Conservation (phyloP, 2,113 vertebrate species). For the Psilopogon haemacephalus region DNA sequence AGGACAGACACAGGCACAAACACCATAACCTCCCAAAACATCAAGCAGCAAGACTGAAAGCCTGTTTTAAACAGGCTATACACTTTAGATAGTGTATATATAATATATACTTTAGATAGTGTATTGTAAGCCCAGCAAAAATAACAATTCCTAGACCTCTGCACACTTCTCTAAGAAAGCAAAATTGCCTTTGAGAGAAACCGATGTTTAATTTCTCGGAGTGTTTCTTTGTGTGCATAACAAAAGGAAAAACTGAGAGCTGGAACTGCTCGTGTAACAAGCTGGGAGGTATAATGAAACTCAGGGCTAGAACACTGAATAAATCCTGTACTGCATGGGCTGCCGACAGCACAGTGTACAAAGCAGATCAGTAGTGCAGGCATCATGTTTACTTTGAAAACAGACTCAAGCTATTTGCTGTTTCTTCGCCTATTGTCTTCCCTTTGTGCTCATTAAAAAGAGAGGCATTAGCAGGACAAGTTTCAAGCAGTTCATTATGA, state of each 20-base stretch:
- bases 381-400: background rate
- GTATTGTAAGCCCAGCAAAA: background rate
- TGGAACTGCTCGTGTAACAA: background rate
- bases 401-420: background rate
- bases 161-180: background rate
- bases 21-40: accelerated
- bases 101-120: background rate
- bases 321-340: background rate
- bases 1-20: background rate
- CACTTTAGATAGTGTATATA: background rate
- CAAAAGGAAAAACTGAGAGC: constrained; percentile 14
- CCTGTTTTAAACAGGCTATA: background rate
- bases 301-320: background rate
- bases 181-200: background rate
- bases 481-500: background rate
- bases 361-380: background rate
- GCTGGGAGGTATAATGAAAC: background rate
- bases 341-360: background rate
- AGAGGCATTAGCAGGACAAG: background rate
- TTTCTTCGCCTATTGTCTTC: background rate
- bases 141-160: background rate
- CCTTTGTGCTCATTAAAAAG: background rate
- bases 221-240: background rate
- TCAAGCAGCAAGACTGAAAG: background rate
- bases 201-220: background rate